Percentiles rank a stretch among this genome's conserved stretches.
Conservation (phyloP, 2,113 vertebrate genomes). For the Microtus oregoni region DNA sequence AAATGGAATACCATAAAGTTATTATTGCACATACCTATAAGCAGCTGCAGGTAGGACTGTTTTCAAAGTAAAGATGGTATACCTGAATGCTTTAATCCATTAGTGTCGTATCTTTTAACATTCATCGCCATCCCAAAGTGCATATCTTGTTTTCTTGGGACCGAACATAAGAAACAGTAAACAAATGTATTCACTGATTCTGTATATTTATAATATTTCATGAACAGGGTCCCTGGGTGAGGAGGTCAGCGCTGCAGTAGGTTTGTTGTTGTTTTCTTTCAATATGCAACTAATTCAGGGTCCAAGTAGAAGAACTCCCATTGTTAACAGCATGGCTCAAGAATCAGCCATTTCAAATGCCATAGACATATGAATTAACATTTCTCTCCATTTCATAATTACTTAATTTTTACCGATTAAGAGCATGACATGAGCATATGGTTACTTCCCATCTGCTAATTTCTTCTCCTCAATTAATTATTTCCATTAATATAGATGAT, state of each 20-base stretch:
- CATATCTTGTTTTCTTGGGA: neutral
- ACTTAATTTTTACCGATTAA: constrained; percentile 78
- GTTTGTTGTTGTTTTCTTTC: neutral
- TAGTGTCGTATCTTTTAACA: too few relatives aligned
- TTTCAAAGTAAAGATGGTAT: constrained; percentile 9
- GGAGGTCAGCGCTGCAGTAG: neutral
- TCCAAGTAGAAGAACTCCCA: neutral
- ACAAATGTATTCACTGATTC: neutral
- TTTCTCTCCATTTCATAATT: constrained; percentile 70
- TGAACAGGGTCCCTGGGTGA: neutral
- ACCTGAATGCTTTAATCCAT: neutral
- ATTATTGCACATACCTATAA: neutral
- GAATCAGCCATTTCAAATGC: constrained; percentile 70
- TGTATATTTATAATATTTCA: neutral
- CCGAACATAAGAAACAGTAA: neutral
- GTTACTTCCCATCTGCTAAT: constrained; percentile 66
- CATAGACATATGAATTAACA: constrained; percentile 68
- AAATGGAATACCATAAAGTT: neutral
- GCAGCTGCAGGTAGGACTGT: neutral
- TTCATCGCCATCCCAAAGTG: neutral
- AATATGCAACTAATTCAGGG: neutral
- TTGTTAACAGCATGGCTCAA: constrained; percentile 32
- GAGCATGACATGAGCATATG: constrained; percentile 69
- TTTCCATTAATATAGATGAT: constrained; percentile 60
- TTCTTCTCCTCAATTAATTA: constrained; percentile 64